Conservation (phyloP, 2,888 invertebrate genomes). For the Yponomeuta sedellus region DNA sequence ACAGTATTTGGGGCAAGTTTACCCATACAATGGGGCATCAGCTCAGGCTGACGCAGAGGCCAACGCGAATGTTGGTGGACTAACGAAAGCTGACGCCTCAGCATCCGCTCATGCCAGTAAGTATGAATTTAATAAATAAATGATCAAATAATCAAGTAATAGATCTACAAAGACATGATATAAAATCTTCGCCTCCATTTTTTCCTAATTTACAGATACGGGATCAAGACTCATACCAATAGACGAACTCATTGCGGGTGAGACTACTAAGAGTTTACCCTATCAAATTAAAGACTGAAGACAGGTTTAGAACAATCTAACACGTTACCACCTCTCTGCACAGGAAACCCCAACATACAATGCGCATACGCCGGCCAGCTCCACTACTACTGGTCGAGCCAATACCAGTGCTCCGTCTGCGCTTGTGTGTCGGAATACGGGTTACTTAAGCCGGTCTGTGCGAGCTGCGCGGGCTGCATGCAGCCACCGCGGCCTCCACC, state of each 20-base stretch:
- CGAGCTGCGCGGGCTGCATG: conserved; percentile 40
- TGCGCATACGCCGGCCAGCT: conserved; percentile 37
- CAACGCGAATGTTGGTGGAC: not conserved
- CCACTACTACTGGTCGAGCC: conserved; percentile 37
- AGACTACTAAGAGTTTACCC: not conserved
- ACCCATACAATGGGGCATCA: conserved; percentile 20
- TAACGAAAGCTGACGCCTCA: not conserved
- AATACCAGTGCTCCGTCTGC: conserved; percentile 46
- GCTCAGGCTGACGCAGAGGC: conserved; percentile 14
- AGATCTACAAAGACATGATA: too few species aligned
- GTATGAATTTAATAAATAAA: not conserved
- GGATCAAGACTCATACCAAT: not conserved
- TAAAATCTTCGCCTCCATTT: too few species aligned
- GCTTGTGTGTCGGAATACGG: conserved; percentile 40
- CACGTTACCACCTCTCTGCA: not conserved
- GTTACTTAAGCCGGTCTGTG: conserved; percentile 42
- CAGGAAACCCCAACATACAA: not conserved
- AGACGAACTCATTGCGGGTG: not conserved
- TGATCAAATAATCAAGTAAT: too few species aligned
- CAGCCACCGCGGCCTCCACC: conserved; percentile 18
- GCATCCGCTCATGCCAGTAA: not conserved
- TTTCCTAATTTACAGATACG: not conserved
- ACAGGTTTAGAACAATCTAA: not conserved
- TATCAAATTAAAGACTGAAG: not conserved
- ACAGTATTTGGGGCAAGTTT: conserved; percentile 4